Conservation (phyloP, 2,113 vertebrate species). For the Catagonus wagneri region DNA sequence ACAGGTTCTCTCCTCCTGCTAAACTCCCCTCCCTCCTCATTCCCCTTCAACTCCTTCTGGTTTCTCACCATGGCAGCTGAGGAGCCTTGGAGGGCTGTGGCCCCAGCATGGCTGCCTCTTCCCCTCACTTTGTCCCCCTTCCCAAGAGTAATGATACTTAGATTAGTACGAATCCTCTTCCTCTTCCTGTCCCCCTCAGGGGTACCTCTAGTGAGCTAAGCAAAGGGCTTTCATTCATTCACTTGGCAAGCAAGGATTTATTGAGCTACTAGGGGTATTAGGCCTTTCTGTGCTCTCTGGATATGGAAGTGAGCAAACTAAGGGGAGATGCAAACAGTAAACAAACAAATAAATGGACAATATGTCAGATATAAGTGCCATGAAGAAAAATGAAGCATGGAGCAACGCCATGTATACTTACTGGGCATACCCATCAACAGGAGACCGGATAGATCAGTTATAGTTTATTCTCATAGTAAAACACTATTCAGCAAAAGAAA, state of each 20-base stretch:
- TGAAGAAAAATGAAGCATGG: background rate
- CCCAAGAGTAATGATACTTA: background rate
- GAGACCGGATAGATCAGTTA: background rate
- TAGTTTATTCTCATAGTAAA: too few species aligned
- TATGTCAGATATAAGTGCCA: background rate
- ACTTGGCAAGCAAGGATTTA: background rate
- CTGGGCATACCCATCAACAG: background rate
- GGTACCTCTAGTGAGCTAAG: background rate
- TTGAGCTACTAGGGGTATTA: background rate
- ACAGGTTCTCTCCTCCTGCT: background rate
- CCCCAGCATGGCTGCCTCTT: background rate
- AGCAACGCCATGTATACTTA: background rate
- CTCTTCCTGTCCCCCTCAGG: background rate
- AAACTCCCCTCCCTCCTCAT: accelerated
- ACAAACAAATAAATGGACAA: background rate
- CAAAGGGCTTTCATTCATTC: background rate
- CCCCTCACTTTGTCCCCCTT: background rate
- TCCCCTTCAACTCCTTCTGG: background rate
- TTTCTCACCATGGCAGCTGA: background rate
- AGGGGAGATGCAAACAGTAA: background rate
- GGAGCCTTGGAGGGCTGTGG: background rate
- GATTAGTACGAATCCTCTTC: background rate
- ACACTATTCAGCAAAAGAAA: background rate
- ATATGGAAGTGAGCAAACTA: background rate
- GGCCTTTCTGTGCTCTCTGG: background rate